phyloP scores from a whole-genome alignment of 2,888 invertebrate species.

The Caenorhabditis auriculariae region DNA sequence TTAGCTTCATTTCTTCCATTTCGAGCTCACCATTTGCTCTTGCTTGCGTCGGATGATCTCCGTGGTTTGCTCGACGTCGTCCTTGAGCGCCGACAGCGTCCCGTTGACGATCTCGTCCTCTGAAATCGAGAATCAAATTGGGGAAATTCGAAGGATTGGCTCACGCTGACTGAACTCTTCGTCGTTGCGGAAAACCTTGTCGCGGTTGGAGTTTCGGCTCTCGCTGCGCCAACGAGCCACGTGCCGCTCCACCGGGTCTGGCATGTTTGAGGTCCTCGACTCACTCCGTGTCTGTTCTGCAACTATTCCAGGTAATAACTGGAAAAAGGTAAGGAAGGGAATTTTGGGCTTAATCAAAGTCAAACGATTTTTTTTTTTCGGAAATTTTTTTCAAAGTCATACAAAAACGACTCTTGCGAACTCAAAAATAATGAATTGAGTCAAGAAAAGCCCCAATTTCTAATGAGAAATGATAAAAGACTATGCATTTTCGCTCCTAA shows the following conservation, averaged over 20 bases:
- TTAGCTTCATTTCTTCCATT: not conserved
- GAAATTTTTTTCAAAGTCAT: not conserved
- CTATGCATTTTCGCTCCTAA: too few species aligned
- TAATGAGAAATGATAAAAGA: too few species aligned
- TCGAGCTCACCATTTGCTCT: slow-evolving; percentile 43
- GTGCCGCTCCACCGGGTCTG: slow-evolving; percentile 41
- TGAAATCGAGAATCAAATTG: slow-evolving; percentile 11
- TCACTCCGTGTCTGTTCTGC: slow-evolving; percentile 24
- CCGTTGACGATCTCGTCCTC: slow-evolving; percentile 56
- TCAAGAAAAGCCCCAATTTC: too few species aligned
- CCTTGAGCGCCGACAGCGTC: slow-evolving; percentile 53
- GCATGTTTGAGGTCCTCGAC: slow-evolving; percentile 41
- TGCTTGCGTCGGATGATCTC: slow-evolving; percentile 56
- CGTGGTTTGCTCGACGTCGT: slow-evolving; percentile 60
- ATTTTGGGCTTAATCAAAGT: too few species aligned
- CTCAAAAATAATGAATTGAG: not conserved
- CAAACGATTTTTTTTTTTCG: not conserved
- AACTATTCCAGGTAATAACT: too few species aligned
- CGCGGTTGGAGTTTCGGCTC: slow-evolving; percentile 28
- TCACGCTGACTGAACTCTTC: slow-evolving; percentile 37
- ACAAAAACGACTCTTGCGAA: not conserved
- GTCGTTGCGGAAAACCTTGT: slow-evolving; percentile 36
- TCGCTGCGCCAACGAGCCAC: slow-evolving; percentile 40
- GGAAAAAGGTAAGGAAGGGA: too few species aligned
- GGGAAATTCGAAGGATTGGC: not conserved